A percentile compares a stretch with the other conserved stretches of the same genome.
Conservation (phyloP, 2,888 invertebrate genomes). For the Toxonevra muliebris region DNA sequence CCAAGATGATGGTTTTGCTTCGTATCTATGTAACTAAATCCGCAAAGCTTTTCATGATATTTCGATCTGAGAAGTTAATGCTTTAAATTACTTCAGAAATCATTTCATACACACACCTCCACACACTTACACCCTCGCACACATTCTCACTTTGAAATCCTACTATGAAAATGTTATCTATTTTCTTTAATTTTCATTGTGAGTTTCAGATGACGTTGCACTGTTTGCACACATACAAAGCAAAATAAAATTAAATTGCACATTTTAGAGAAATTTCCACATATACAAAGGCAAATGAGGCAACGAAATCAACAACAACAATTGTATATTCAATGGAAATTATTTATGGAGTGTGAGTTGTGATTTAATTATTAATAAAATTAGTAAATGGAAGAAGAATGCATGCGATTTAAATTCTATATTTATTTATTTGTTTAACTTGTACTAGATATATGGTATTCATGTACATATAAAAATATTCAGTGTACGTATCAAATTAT, state of each 20-base stretch:
- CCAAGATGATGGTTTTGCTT: no score
- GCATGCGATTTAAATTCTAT: not conserved
- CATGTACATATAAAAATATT: conserved; percentile 7
- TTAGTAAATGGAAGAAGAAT: not conserved
- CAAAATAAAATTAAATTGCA: conserved; percentile 8
- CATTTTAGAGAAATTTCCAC: conserved; percentile 28
- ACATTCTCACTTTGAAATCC: no score
- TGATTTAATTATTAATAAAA: not conserved
- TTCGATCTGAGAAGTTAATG: no score
- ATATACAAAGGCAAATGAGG: conserved; percentile 14
- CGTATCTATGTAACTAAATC: no score
- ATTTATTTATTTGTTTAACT: no score
- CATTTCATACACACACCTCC: no score
- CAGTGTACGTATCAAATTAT: conserved; percentile 50
- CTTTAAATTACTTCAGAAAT: no score
- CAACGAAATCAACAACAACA: conserved; percentile 28
- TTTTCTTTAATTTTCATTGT: conserved; percentile 24
- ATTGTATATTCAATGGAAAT: conserved; percentile 45
- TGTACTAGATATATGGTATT: not conserved
- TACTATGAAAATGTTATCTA: conserved; percentile 3
- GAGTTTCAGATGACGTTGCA: conserved; percentile 37
- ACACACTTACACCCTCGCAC: no score
- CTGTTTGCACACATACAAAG: conserved; percentile 5
- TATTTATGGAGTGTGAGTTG: conserved; percentile 61
- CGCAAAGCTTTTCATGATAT: no score